Conservation (phyloP, 2,113 vertebrate genomes). For the Anarhynchus alexandrinus region DNA sequence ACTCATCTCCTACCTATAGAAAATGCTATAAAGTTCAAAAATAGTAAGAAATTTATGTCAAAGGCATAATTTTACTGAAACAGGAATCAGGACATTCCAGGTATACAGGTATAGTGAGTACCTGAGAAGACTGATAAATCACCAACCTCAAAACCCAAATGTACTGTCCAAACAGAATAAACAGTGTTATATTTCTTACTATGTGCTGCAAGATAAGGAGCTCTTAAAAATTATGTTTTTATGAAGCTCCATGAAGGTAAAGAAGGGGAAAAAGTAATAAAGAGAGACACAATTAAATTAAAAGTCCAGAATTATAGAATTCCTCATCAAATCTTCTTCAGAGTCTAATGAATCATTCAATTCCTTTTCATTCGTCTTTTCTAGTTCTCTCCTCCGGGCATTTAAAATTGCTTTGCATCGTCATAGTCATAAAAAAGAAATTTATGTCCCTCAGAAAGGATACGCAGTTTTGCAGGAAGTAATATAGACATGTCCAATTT, state of each 20-base stretch:
- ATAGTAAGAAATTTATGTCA: conserved; percentile 48
- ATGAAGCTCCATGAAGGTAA: conserved; percentile 11
- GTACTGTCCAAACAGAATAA: conserved; percentile 46
- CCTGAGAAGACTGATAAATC: conserved; percentile 32
- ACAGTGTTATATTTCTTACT: conserved; percentile 45
- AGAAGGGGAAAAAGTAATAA: conserved; percentile 7
- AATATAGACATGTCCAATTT: conserved; percentile 65
- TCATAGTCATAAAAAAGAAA: conserved; percentile 58
- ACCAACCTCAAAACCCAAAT: conserved; percentile 27
- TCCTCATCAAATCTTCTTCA: conserved; percentile 47
- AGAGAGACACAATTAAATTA: conserved; percentile 46
- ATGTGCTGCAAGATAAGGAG: background rate
- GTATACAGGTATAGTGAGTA: background rate
- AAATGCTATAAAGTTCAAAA: conserved; percentile 40
- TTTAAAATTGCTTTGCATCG: conserved; percentile 69
- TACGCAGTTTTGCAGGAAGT: conserved; percentile 59
- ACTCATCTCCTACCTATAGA: conserved; percentile 33
- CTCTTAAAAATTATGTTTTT: conserved; percentile 41
- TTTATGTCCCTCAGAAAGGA: conserved; percentile 58
- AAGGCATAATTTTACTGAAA: conserved; percentile 41
- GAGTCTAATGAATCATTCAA: conserved; percentile 66
- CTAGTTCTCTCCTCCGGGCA: conserved; percentile 58
- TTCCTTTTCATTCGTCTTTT: conserved; percentile 55
- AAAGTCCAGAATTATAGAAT: conserved; percentile 61
- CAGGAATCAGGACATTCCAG: background rate